These are phyloP conservation scores for Oxytorus armatus DNA, from an alignment of 2,888 invertebrate species.

Conservation along the genomic window DNA sequence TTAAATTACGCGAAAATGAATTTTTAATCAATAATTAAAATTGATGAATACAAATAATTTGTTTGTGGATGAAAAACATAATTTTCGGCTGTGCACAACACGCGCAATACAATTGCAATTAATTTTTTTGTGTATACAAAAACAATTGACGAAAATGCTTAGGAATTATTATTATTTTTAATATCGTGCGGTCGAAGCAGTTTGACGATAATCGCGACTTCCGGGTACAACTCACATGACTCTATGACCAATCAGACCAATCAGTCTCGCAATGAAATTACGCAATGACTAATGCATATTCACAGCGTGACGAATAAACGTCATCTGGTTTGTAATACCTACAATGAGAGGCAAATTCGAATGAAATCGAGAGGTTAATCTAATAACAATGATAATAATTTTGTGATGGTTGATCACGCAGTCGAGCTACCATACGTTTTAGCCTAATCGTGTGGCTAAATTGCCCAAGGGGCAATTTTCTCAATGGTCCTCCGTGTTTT, in stretches of 20 bases:
- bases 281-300: slow-evolving; percentile 36
- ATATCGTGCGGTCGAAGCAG: slow-evolving; percentile 5
- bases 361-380: slow-evolving; percentile 49
- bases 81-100: too few relatives aligned
- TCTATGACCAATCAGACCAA: too few relatives aligned
- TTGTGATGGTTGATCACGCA: slow-evolving; percentile 70
- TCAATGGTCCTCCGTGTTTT: slow-evolving; percentile 66
- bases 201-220: slow-evolving; percentile 47
- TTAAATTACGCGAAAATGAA: too few relatives aligned
- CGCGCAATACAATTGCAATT: slow-evolving; percentile 38
- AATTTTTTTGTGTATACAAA: slow-evolving; percentile 4
- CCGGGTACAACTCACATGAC: slow-evolving; percentile 45
- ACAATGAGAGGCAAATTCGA: slow-evolving; percentile 36
- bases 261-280: slow-evolving; percentile 27
- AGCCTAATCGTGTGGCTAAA: slow-evolving; percentile 74
- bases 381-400: slow-evolving; percentile 60
- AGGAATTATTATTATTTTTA: neutral
- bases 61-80: too few relatives aligned
- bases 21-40: too few relatives aligned
- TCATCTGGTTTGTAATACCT: slow-evolving; percentile 68
- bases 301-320: slow-evolving; percentile 65
- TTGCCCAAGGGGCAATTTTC: slow-evolving; percentile 73
- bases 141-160: neutral
- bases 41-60: too few relatives aligned
- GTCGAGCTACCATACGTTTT: slow-evolving; percentile 72